These are phyloP conservation scores for Myotis pilosus DNA, from an alignment of 2,797 vertebrate genomes.

Conservation along the genomic window DNA sequence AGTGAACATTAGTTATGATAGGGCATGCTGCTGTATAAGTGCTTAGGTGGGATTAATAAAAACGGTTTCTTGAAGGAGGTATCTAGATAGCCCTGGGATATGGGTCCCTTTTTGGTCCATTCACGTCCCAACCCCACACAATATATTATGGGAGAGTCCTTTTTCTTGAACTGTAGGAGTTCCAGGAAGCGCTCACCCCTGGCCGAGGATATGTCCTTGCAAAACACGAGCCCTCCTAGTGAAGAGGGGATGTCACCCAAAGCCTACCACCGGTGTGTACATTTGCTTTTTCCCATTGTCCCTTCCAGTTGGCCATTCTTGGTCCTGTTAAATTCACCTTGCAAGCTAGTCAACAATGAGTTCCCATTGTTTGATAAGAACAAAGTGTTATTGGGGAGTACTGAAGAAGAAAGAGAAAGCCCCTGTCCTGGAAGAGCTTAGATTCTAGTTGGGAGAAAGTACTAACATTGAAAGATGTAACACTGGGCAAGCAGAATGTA, in stretches of 20 bases:
- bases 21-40: background rate
- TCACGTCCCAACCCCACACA: conserved; percentile 79
- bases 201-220: conserved; percentile 87
- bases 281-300: conserved; percentile 82
- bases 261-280: conserved; percentile 85
- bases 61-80: conserved; percentile 63
- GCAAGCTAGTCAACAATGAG: conserved; percentile 70
- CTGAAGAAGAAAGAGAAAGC: conserved; percentile 56
- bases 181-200: conserved; percentile 85
- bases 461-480: conserved; percentile 56
- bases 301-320: conserved; percentile 77
- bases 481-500: conserved; percentile 61
- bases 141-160: conserved; percentile 88
- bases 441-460: conserved; percentile 54
- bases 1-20: background rate
- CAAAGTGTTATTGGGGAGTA: conserved; percentile 69
- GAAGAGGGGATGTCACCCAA: conserved; percentile 86
- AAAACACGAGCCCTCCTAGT: conserved; percentile 84
- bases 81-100: conserved; percentile 70
- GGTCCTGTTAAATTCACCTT: conserved; percentile 76
- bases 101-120: conserved; percentile 76
- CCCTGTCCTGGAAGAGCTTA: conserved; percentile 64
- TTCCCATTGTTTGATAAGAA: conserved; percentile 67
- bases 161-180: conserved; percentile 88
- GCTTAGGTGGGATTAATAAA: conserved; percentile 61